Conservation (phyloP, 2,888 invertebrate species). For the Drosophila bunnanda region DNA sequence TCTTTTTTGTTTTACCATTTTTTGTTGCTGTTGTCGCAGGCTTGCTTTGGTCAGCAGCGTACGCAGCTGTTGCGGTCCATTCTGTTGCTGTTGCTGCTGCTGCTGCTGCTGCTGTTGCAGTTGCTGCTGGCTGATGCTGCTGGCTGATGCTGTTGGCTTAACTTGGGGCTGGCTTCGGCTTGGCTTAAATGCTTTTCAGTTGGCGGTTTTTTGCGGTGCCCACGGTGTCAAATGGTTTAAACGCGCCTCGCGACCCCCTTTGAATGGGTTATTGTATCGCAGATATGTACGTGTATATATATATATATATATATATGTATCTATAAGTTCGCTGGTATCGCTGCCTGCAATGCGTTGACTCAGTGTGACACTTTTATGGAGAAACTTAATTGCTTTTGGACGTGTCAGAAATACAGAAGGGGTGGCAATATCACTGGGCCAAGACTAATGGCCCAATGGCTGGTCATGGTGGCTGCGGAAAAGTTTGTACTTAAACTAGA, state of each 20-base stretch:
- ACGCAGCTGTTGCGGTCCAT: slow-evolving; percentile 68
- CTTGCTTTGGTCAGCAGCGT: slow-evolving; percentile 52
- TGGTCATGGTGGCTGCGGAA: slow-evolving; percentile 3
- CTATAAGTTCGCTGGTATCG: slow-evolving; percentile 47
- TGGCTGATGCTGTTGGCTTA: slow-evolving; percentile 63
- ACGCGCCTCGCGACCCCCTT: slow-evolving; percentile 52
- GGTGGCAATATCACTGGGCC: slow-evolving; percentile 11
- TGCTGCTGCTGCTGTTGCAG: slow-evolving; percentile 48
- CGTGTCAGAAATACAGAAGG: slow-evolving; percentile 61
- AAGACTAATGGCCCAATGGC: slow-evolving; percentile 30
- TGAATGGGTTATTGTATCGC: slow-evolving; percentile 54
- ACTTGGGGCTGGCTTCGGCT: slow-evolving; percentile 59
- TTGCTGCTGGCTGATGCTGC: slow-evolving; percentile 67
- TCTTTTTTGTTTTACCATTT: slow-evolving; percentile 10
- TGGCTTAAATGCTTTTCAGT: slow-evolving; percentile 60
- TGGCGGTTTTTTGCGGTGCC: slow-evolving; percentile 39
- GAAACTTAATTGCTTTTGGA: slow-evolving; percentile 74
- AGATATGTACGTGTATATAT: slow-evolving; percentile 20
- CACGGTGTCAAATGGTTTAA: slow-evolving; percentile 78
- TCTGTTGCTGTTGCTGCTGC: slow-evolving; percentile 33
- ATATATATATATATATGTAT: background rate
- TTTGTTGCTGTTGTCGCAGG: slow-evolving; percentile 45
- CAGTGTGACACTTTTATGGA: slow-evolving; percentile 62
- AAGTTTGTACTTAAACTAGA: slow-evolving; percentile 22
- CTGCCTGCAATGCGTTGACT: slow-evolving; percentile 57